Conservation (phyloP, 2,888 invertebrate species). For the Axea sp. region DNA sequence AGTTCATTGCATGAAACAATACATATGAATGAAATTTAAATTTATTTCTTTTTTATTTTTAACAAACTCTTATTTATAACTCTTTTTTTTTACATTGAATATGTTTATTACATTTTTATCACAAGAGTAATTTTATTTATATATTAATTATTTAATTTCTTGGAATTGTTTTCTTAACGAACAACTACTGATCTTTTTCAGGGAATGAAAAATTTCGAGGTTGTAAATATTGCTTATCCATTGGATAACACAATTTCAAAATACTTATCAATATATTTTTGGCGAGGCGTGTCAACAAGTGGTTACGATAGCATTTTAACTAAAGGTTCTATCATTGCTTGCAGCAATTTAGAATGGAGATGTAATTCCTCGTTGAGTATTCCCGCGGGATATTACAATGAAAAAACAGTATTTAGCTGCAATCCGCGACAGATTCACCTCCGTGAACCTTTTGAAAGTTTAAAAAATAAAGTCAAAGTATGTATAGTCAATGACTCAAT, state of each 20-base stretch:
- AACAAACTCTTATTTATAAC: no score
- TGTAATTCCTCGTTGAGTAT: constrained; percentile 80
- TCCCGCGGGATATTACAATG: constrained; percentile 83
- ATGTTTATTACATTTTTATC: no score
- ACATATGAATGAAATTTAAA: background rate
- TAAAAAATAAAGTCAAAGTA: constrained; percentile 77
- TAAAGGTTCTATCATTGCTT: constrained; percentile 82
- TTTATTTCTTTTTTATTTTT: background rate
- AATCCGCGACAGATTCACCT: constrained; percentile 82
- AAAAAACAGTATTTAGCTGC: constrained; percentile 83
- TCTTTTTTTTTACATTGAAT: no score
- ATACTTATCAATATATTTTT: constrained; percentile 79
- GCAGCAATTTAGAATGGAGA: constrained; percentile 84
- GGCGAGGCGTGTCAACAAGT: constrained; percentile 78
- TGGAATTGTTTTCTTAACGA: no score
- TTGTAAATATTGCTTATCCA: constrained; percentile 71
- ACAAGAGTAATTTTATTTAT: no score
- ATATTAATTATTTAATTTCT: no score
- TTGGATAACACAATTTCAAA: constrained; percentile 67
- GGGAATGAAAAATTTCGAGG: constrained; percentile 77
- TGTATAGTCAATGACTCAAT: constrained; percentile 1
- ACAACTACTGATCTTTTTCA: constrained; percentile 61
- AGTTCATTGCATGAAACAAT: no score
- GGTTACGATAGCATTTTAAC: constrained; percentile 82
- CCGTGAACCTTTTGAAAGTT: constrained; percentile 79